phyloP scores from a whole-genome alignment of 1,140 invertebrate species.

The Melitaea cinxia region DNA sequence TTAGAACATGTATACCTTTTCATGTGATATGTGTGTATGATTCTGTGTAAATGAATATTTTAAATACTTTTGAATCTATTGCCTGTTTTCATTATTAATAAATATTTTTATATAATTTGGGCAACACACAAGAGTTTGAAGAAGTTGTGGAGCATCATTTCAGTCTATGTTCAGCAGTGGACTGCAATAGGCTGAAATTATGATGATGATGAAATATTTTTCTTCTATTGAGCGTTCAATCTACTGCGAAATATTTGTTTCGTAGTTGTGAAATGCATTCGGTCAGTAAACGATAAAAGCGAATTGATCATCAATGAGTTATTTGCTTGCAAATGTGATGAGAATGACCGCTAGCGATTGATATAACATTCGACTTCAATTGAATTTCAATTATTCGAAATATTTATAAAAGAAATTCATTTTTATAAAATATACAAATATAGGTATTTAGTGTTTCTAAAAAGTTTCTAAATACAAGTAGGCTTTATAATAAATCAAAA shows the following conservation, averaged over 20 bases:
- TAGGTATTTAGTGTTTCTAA: not conserved
- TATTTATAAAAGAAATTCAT: not conserved
- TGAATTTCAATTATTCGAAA: slow-evolving; percentile 21
- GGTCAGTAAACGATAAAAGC: slow-evolving; percentile 46
- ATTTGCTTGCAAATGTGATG: slow-evolving; percentile 56
- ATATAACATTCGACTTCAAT: slow-evolving; percentile 39
- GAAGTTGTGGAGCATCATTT: too few relatives aligned
- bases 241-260: slow-evolving; percentile 27
- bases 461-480: too few relatives aligned
- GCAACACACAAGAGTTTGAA: too few relatives aligned
- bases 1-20: not conserved
- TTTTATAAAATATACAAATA: not conserved
- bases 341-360: slow-evolving; percentile 49
- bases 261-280: slow-evolving; percentile 9
- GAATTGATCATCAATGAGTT: slow-evolving; percentile 53
- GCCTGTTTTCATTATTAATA: not conserved
- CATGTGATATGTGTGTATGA: not conserved
- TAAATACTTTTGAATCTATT: slow-evolving; percentile 13
- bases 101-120: too few relatives aligned
- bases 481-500: too few relatives aligned
- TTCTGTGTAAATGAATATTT: not conserved
- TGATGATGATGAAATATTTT: too few relatives aligned
- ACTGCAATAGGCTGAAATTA: too few relatives aligned
- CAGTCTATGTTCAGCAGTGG: too few relatives aligned
- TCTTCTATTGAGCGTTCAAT: slow-evolving; percentile 25